Base-by-base conservation (phyloP, 2,113 vertebrate species). In the Dissostichus mawsoni region DNA sequence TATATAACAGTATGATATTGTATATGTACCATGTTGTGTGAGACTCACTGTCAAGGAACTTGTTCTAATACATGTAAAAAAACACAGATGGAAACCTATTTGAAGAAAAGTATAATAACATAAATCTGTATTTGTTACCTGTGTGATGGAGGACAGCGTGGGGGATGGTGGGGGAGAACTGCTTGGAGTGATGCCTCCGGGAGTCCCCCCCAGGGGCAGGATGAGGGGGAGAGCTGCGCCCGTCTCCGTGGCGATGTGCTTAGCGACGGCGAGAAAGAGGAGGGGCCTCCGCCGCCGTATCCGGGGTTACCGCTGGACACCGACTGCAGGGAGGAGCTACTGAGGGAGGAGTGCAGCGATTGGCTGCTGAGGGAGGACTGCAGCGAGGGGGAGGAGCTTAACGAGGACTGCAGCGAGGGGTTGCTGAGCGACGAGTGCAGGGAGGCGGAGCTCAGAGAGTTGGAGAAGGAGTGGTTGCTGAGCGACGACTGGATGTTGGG, bases 151-250 rank as follows among this genome's bases (percentile, higher is more conserved):
- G 89, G 97, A 97, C 93, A 99, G 94, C 61, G 97, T 97, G 89
- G 97, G 97, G 80, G 98, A 98, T 96, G 92, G 97, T 97, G 90
- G 98, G 98, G 75, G 97, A 98, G 93, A 99, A 98, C 95, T 97
- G 98, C 93, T 98, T 98, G 92, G 96, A 93, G 94, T 97, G 97
- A 83, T 94, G 94, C 66, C 95, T 82, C 88, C 97, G 94, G 48
- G 95, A 86, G 82, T 98, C 97, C 65, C 90, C 17, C 95, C 95
- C 94, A 94, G 89, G 3, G 97, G 96, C 83, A 98, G 95, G 92
- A 95, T 96, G 81, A 98, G 92, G 12, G n/a, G 51, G 96, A 96
- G 71, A 98, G 97, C 89, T 97, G 97, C 7, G 95, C 96, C 72
- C 97, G 94, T 72, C 96, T 96, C 81, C 96, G 95, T 0, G 97